Conservation (phyloP, 2,113 vertebrate genomes). For the Brachyhypopomus gauderio region DNA sequence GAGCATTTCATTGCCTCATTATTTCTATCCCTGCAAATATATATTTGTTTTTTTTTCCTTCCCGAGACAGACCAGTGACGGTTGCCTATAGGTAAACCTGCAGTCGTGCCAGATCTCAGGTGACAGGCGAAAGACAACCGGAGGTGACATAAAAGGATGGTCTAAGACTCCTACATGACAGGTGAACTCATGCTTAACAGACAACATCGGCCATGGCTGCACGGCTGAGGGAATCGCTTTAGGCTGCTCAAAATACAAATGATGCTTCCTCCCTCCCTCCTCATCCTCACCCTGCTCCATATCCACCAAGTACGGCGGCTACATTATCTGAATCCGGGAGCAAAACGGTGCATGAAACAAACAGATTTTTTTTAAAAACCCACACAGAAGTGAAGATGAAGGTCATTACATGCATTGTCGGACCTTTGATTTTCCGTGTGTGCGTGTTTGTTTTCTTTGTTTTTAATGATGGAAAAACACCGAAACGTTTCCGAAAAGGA, state of each 20-base stretch:
- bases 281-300: not conserved
- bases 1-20: conserved; percentile 21
- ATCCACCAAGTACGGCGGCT: not conserved
- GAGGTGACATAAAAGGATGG: conserved; percentile 39
- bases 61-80: not conserved
- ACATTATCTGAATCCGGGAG: not conserved
- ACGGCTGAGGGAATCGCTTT: conserved; percentile 39
- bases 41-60: not conserved
- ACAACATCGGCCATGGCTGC: conserved; percentile 30
- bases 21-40: conserved; percentile 17
- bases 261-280: not conserved
- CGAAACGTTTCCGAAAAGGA: no score
- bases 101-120: not conserved
- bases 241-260: conserved; percentile 51
- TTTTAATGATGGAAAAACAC: no score
- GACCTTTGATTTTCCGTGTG: no score
- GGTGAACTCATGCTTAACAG: conserved; percentile 54
- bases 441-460: no score
- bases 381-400: not conserved
- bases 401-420: not conserved
- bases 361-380: not conserved
- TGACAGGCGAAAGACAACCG: conserved; percentile 30
- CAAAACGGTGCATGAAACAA: not conserved
- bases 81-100: conserved; percentile 19
- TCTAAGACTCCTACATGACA: conserved; percentile 44